Percentiles rank a stretch among this genome's conserved stretches.
Evolutionary conservation across 2,797 vertebrate species (phyloP).

Genomic region (Spondyliosoma cantharus): DNA sequence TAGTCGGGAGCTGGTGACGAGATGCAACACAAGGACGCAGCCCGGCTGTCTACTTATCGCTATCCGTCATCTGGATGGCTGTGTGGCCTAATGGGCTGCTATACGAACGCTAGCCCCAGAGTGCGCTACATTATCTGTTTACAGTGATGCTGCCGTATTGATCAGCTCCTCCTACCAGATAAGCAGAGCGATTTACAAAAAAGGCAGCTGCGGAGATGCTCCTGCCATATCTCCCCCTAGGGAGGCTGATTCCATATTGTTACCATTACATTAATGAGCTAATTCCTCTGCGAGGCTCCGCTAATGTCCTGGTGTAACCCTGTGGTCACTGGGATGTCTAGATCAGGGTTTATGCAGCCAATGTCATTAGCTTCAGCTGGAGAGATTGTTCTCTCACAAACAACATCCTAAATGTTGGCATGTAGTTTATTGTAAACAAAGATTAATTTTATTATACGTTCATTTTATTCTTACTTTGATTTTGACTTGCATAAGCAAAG

Average conservation of each 20-base stretch:
- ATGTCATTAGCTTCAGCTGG: constrained; percentile 62
- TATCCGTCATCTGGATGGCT: constrained; percentile 79
- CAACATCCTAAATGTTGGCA: constrained; percentile 42
- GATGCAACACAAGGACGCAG: constrained; percentile 72
- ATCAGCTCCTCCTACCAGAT: constrained; percentile 85
- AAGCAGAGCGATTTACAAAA: constrained; percentile 87
- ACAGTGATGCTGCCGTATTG: constrained; percentile 85
- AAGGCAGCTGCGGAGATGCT: constrained; percentile 83
- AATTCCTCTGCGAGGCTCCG: constrained; percentile 82
- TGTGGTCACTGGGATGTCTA: constrained; percentile 77
- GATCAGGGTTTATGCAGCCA: constrained; percentile 66
- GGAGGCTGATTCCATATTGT: constrained; percentile 85
- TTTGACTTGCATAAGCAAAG: not conserved
- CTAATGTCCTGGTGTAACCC: constrained; percentile 84
- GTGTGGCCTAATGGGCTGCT: constrained; percentile 81
- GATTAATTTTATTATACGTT: constrained; percentile 6
- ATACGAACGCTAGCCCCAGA: constrained; percentile 74
- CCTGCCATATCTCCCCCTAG: constrained; percentile 81
- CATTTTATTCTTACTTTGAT: constrained; percentile 17
- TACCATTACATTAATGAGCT: constrained; percentile 89
- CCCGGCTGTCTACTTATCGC: constrained; percentile 78
- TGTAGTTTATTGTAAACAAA: constrained; percentile 23
- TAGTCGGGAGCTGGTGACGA: constrained; percentile 57
- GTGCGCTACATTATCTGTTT: constrained; percentile 86
- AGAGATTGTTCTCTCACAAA: constrained; percentile 36